A percentile compares a stretch with the other conserved stretches of the same genome.
Evolutionary conservation across 2,797 vertebrate genomes (phyloP).

Genomic region (Neosalanx taihuensis): DNA sequence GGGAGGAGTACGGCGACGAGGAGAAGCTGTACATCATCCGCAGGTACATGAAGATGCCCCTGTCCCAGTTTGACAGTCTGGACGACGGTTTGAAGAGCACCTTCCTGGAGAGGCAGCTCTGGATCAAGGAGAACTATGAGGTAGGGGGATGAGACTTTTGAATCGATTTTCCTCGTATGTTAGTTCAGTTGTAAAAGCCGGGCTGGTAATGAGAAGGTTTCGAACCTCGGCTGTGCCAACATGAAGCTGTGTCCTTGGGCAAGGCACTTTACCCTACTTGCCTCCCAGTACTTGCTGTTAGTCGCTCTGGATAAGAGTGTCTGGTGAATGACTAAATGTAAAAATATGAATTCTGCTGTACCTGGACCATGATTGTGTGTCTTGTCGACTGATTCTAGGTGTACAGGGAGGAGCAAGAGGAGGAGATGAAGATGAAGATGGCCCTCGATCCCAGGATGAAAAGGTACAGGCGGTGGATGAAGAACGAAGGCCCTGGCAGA

Average conservation of each 20-base stretch:
- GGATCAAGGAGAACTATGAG: conserved; percentile 91
- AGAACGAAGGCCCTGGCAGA: conserved; percentile 90
- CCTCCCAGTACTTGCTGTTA: too few relatives aligned
- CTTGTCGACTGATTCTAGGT: conserved; percentile 60
- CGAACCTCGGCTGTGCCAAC: too few relatives aligned
- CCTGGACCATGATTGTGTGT: conserved; percentile 24
- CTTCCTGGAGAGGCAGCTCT: conserved; percentile 85
- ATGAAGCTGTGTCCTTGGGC: too few relatives aligned
- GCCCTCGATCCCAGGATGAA: conserved; percentile 93
- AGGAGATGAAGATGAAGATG: conserved; percentile 94
- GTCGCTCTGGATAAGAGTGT: too few relatives aligned
- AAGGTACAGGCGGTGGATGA: conserved; percentile 95
- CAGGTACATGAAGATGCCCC: conserved; percentile 91
- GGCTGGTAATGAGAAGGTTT: background rate
- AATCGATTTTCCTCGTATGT: background rate
- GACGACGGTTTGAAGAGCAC: conserved; percentile 80
- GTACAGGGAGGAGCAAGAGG: conserved; percentile 88
- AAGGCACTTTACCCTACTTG: too few relatives aligned
- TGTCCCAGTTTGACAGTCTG: conserved; percentile 91
- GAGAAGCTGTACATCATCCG: conserved; percentile 93
- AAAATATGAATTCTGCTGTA: background rate
- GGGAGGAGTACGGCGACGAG: conserved; percentile 86
- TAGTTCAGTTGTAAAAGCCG: background rate
- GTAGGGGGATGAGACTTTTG: conserved; percentile 59
- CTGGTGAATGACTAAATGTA: too few relatives aligned